Conservation (phyloP, 2,888 invertebrate species). For the Eristalinus sepulchralis region DNA sequence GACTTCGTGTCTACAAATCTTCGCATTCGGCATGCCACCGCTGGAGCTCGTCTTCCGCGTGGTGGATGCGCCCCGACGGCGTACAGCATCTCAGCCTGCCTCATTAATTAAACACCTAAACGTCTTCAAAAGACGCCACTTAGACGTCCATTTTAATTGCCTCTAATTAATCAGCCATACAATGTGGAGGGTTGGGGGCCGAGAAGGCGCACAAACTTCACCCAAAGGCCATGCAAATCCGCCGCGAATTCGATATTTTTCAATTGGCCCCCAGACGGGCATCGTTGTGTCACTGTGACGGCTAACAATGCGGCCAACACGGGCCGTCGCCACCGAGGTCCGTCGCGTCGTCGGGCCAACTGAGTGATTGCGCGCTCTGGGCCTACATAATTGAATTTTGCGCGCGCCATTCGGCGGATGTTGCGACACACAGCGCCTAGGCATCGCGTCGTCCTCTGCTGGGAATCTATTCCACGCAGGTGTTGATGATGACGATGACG, state of each 20-base stretch:
- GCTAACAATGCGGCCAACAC: constrained; percentile 57
- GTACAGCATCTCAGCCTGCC: constrained; percentile 34
- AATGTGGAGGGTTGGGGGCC: constrained; percentile 11
- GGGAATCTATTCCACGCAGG: constrained; percentile 46
- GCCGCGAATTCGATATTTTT: constrained; percentile 48
- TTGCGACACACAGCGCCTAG: constrained; percentile 49
- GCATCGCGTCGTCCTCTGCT: constrained; percentile 33
- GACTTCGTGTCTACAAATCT: constrained; percentile 61
- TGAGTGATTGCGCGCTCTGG: constrained; percentile 59
- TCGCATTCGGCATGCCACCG: constrained; percentile 45
- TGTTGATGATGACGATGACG: constrained; percentile 61
- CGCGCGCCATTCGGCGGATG: constrained; percentile 57
- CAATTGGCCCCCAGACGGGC: constrained; percentile 46
- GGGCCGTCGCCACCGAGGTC: neutral
- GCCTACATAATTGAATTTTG: constrained; percentile 67
- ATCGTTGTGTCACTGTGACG: constrained; percentile 3
- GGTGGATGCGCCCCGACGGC: constrained; percentile 30
- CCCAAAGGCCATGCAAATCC: constrained; percentile 54
- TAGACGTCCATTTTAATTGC: constrained; percentile 68
- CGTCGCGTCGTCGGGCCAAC: neutral
- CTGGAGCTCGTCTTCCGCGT: constrained; percentile 53
- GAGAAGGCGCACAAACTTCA: constrained; percentile 29
- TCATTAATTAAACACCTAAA: constrained; percentile 70
- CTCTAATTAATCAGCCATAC: constrained; percentile 61
- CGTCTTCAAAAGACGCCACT: constrained; percentile 61